Evolutionary conservation across 1,140 invertebrate species (phyloP), one percentile per base, ranked within the genome.

Genomic region (Centruroides sculpturatus): DNA sequence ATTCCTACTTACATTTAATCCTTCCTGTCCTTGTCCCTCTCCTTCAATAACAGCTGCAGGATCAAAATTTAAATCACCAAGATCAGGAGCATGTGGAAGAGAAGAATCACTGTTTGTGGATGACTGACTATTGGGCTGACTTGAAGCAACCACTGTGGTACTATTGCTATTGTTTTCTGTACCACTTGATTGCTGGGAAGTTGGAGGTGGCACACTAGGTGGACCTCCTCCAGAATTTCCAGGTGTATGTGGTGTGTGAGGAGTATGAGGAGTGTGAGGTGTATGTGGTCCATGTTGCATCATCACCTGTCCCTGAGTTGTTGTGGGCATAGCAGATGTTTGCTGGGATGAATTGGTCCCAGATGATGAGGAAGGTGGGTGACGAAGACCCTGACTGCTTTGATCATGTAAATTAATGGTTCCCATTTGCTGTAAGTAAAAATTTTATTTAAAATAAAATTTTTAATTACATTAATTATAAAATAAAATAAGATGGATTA

Each of bases 1-100:
- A 23, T 1, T 23, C 23, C 23, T 23, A 83, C 86, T 90, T 80
- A 94, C 92, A 79, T 93, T 93, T 63, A 96, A 78, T 57, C 83
- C 83, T 75, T 92, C 89, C 71, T 87, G 85, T 23, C 83, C 84
- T 56, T 86, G 83, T 63, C 85, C 86, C 74, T 93, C 90, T 34
- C 88, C 89, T 70, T 92, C 89, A 68, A 92, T 90, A 68, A 92
- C 86, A 66, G 85, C 86, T 67, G 85, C 85, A 11, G 91, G 89
- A 75, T 95, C 91, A 73, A 94, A 95, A 76, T 90, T 92, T 65
- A 95, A 80, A 72, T 94, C 90, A 12, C 85, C 86, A 66, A 92
- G 82, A 74, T 89, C 87, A 52, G 62, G 59, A 41, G 59, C 59
- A 59, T 61, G 59, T 3, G 63, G 52, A 11, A 64, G 57, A 3